A percentile compares a stretch with the other conserved stretches of the same genome.
Conservation (phyloP, 2,888 invertebrate genomes). For the Euproctis similis region DNA sequence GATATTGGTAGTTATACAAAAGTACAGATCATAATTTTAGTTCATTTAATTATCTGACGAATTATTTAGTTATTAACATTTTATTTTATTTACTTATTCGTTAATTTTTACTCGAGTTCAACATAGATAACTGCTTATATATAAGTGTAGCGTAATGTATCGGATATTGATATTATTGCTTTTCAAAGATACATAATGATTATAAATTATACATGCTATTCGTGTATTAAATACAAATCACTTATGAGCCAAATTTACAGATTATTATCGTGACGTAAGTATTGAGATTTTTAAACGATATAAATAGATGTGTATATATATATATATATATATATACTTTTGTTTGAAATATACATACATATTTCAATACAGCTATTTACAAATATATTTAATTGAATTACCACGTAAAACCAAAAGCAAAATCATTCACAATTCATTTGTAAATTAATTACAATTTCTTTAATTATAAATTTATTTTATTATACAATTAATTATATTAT, state of each 20-base stretch:
- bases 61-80: conserved; percentile 40
- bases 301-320: conserved; percentile 22
- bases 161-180: too few species aligned
- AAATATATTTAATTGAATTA: conserved; percentile 18
- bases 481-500: too few species aligned
- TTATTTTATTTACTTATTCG: conserved; percentile 32
- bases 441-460: too few species aligned
- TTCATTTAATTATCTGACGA: conserved; percentile 53
- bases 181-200: too few species aligned
- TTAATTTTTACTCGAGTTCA: conserved; percentile 44
- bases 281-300: too few species aligned
- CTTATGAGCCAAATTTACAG: not conserved
- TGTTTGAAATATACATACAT: conserved; percentile 25
- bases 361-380: conserved; percentile 30
- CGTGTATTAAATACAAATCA: conserved; percentile 4
- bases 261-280: conserved; percentile 24
- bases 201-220: too few species aligned
- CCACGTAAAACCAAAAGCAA: conserved; percentile 7
- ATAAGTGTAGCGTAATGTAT: conserved; percentile 42
- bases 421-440: not conserved
- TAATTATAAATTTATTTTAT: too few species aligned
- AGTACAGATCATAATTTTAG: conserved; percentile 68
- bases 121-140: too few species aligned
- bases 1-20: conserved; percentile 70
- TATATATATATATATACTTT: conserved; percentile 19